A percentile compares a stretch with the other conserved stretches of the same genome.
Conservation (phyloP, 2,888 invertebrate species). For the Eilema griseolum region DNA sequence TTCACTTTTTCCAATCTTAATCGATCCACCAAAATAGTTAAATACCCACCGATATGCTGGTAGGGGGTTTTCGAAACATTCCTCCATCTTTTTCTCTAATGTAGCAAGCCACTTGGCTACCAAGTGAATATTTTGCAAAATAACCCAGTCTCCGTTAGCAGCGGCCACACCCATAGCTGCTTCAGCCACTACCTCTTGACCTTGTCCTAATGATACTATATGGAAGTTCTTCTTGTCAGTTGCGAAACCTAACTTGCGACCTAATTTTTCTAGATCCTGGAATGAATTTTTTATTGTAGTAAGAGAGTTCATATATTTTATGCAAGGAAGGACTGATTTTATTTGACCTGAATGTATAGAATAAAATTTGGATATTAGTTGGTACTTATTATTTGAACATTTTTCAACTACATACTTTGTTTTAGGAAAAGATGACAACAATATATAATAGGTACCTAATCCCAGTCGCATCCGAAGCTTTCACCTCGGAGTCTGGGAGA, state of each 20-base stretch:
- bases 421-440: too few species aligned
- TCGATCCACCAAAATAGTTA: too few species aligned
- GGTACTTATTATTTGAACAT: too few species aligned
- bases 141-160: conserved; percentile 95
- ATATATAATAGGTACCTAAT: too few species aligned
- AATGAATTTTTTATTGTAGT: conserved; percentile 23
- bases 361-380: background rate
- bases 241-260: conserved; percentile 93
- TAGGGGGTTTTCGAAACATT: conserved; percentile 90
- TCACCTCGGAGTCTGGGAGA: too few species aligned
- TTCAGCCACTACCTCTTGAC: conserved; percentile 97
- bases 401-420: background rate
- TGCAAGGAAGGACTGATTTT: too few species aligned
- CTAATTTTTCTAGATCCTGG: conserved; percentile 95
- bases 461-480: too few species aligned
- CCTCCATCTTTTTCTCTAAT: conserved; percentile 96
- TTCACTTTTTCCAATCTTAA: too few species aligned
- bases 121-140: conserved; percentile 96
- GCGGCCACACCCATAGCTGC: conserved; percentile 93
- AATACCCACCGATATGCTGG: conserved; percentile 84
- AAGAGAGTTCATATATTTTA: too few species aligned
- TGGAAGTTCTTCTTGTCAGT: conserved; percentile 94
- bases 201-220: conserved; percentile 97
- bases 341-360: background rate
- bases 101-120: conserved; percentile 95